Evolutionary conservation across 2,888 invertebrate species (phyloP).

Genomic region (Platynereis dumerilii): DNA sequence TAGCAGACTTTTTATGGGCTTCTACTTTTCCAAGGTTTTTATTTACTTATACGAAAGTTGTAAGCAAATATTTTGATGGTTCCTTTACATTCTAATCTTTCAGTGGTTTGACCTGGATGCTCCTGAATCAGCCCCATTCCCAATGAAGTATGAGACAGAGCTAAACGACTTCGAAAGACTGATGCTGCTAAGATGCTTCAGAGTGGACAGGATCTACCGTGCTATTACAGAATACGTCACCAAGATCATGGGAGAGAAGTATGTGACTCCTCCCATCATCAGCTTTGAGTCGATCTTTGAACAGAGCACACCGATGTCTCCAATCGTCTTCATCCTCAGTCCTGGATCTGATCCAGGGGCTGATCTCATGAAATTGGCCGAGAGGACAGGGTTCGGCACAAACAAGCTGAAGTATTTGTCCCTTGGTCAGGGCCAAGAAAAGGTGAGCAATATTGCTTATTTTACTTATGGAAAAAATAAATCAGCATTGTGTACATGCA

Average conservation of each 20-base stretch:
- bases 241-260: slow-evolving; percentile 71
- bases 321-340: slow-evolving; percentile 64
- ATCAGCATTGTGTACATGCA: neutral
- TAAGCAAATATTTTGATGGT: too few species aligned
- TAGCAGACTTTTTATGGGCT: too few species aligned
- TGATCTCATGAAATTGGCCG: slow-evolving; percentile 64
- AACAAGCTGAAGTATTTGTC: slow-evolving; percentile 64
- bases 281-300: slow-evolving; percentile 85
- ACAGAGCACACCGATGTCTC: slow-evolving; percentile 77
- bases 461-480: neutral
- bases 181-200: slow-evolving; percentile 87
- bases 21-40: too few species aligned
- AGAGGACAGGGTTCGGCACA: slow-evolving; percentile 62
- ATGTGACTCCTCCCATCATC: slow-evolving; percentile 85
- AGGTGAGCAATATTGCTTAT: slow-evolving; percentile 44
- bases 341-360: slow-evolving; percentile 65
- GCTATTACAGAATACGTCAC: slow-evolving; percentile 82
- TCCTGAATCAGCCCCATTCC: slow-evolving; percentile 77
- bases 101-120: slow-evolving; percentile 86
- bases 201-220: slow-evolving; percentile 85
- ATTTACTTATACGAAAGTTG: too few species aligned
- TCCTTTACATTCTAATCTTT: too few species aligned
- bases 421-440: slow-evolving; percentile 65
- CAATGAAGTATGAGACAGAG: slow-evolving; percentile 73
- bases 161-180: slow-evolving; percentile 74